Conservation (phyloP, 1,140 invertebrate genomes). For the Bathynomus jamesi region DNA sequence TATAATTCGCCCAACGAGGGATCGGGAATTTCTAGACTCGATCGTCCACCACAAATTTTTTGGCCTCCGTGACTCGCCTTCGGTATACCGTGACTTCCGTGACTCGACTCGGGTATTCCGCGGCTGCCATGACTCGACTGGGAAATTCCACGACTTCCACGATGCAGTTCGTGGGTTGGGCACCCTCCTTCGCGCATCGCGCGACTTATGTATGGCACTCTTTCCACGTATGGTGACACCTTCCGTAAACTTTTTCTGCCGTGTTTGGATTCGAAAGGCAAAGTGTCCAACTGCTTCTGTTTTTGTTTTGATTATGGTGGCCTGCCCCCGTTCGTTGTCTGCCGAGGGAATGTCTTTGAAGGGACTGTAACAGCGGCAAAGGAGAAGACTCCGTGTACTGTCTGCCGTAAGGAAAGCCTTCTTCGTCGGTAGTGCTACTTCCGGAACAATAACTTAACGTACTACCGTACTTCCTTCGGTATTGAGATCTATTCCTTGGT, state of each 20-base stretch:
- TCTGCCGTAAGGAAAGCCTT: neutral
- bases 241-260: neutral
- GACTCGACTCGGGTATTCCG: no score
- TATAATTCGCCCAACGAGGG: neutral
- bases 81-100: neutral
- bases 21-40: neutral
- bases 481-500: neutral
- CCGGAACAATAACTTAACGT: neutral
- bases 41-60: neutral
- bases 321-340: neutral
- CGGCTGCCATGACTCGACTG: neutral
- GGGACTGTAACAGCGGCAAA: neutral
- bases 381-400: neutral
- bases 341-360: neutral
- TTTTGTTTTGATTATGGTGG: neutral
- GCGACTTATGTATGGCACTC: neutral
- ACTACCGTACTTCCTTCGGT: neutral
- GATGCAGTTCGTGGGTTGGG: neutral
- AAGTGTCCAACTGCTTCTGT: neutral
- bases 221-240: neutral
- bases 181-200: neutral
- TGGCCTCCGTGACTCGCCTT: neutral
- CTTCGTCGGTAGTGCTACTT: neutral
- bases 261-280: neutral
- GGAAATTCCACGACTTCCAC: no score